phyloP scores from a whole-genome alignment of 1,140 invertebrate species.

The Leptopilina clavipes region DNA sequence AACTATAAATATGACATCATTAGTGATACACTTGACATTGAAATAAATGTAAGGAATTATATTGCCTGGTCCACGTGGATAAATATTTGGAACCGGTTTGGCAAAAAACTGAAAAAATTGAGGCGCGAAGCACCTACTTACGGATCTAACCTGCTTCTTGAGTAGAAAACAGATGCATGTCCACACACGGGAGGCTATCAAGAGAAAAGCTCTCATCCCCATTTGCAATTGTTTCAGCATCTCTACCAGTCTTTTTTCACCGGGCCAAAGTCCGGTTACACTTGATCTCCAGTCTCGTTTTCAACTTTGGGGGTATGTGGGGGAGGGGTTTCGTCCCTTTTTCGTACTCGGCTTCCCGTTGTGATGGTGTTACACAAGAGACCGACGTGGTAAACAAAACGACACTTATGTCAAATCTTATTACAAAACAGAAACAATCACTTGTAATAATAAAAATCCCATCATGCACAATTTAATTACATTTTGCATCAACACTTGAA shows the following conservation, averaged over 20 bases:
- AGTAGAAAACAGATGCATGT: slow-evolving; percentile 97
- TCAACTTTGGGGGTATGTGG: neutral
- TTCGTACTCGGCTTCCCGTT: slow-evolving; percentile 40
- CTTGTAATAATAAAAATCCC: slow-evolving; percentile 32
- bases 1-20: too few relatives aligned
- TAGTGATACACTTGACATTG: neutral
- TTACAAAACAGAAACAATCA: slow-evolving; percentile 31
- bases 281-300: slow-evolving; percentile 58
- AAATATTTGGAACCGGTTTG: neutral
- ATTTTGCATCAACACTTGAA: slow-evolving; percentile 37
- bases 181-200: slow-evolving; percentile 97
- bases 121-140: slow-evolving; percentile 79
- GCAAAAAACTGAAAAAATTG: slow-evolving; percentile 32
- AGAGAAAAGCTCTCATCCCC: slow-evolving; percentile 95
- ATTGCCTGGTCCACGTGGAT: neutral
- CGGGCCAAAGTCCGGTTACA: slow-evolving; percentile 67
- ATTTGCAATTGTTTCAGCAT: slow-evolving; percentile 98
- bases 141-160: slow-evolving; percentile 95
- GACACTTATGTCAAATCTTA: slow-evolving; percentile 29
- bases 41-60: neutral
- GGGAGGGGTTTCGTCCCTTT: slow-evolving; percentile 33
- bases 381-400: slow-evolving; percentile 51
- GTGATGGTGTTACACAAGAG: slow-evolving; percentile 43
- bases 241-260: slow-evolving; percentile 65
- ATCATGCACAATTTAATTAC: slow-evolving; percentile 31